These are phyloP conservation scores for Toxotes lorentzi DNA, from an alignment of 2,797 vertebrate genomes.

Conservation along the genomic window DNA sequence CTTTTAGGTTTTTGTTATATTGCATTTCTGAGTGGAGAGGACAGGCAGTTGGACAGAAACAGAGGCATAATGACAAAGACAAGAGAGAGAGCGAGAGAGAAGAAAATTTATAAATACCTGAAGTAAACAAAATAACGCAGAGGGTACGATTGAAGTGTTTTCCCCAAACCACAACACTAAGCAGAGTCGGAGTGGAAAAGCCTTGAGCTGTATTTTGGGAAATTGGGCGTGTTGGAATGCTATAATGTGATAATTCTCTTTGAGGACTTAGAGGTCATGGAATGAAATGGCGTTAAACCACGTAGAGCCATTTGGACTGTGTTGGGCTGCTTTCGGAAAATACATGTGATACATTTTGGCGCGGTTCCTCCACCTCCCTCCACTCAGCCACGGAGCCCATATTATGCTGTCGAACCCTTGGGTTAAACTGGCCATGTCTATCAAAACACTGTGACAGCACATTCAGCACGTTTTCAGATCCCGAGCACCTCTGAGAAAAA, in stretches of 20 bases:
- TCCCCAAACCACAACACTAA: conserved; percentile 77
- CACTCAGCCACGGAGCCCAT: conserved; percentile 58
- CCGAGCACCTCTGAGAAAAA: conserved; percentile 46
- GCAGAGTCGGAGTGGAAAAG: conserved; percentile 78
- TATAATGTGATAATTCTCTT: conserved; percentile 88
- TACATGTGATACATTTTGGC: conserved; percentile 79
- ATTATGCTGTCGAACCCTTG: conserved; percentile 74
- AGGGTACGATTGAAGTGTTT: conserved; percentile 68
- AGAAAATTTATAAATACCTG: conserved; percentile 74
- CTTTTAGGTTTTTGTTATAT: conserved; percentile 61
- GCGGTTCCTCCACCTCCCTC: conserved; percentile 57
- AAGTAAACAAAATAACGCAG: conserved; percentile 75
- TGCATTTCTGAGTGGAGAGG: conserved; percentile 70
- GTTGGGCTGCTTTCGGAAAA: conserved; percentile 79
- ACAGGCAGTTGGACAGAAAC: conserved; percentile 62
- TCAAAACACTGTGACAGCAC: conserved; percentile 81
- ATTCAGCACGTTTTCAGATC: conserved; percentile 77
- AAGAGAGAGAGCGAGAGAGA: conserved; percentile 42
- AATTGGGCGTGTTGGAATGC: conserved; percentile 86
- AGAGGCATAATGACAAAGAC: conserved; percentile 52
- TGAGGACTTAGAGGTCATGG: conserved; percentile 82
- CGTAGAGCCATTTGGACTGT: conserved; percentile 75
- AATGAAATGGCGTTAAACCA: conserved; percentile 85
- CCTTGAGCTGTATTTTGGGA: conserved; percentile 83
- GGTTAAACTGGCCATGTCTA: conserved; percentile 80